Conservation (phyloP, 2,888 invertebrate genomes). For the Adineta ricciae region DNA sequence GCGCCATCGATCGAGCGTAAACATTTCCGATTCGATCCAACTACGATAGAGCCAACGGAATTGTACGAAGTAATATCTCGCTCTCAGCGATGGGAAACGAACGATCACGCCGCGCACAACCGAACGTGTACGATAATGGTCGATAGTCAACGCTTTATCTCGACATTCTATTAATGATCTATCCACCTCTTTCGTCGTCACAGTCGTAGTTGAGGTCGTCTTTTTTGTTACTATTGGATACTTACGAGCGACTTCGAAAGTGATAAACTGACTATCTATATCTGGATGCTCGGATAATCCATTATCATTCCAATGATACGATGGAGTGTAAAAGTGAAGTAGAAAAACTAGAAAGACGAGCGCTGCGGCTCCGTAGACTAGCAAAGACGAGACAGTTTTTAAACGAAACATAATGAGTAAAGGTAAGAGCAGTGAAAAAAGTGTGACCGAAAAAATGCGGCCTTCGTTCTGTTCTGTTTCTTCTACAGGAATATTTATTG, state of each 20-base stretch:
- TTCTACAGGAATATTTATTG: background rate
- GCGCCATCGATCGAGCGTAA: background rate
- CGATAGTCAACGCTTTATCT: background rate
- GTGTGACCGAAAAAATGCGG: background rate
- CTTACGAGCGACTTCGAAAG: too few relatives aligned
- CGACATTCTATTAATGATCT: background rate
- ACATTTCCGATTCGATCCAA: constrained; percentile 3
- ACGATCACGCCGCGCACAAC: background rate
- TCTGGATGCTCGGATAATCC: too few relatives aligned
- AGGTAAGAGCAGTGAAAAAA: background rate
- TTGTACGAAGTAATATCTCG: background rate
- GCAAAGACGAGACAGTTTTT: background rate
- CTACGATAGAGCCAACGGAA: background rate
- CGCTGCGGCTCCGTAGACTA: background rate
- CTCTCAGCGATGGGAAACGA: background rate
- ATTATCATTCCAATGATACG: background rate
- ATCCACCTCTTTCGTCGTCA: too few relatives aligned
- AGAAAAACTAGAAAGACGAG: background rate
- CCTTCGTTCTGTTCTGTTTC: background rate
- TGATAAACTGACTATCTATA: too few relatives aligned
- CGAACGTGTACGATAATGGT: background rate
- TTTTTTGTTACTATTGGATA: too few relatives aligned
- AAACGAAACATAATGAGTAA: background rate
- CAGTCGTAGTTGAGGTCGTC: too few relatives aligned
- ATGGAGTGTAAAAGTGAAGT: background rate